Evolutionary conservation across 2,888 invertebrate species (phyloP).

Genomic region (Oligia strigilis): DNA sequence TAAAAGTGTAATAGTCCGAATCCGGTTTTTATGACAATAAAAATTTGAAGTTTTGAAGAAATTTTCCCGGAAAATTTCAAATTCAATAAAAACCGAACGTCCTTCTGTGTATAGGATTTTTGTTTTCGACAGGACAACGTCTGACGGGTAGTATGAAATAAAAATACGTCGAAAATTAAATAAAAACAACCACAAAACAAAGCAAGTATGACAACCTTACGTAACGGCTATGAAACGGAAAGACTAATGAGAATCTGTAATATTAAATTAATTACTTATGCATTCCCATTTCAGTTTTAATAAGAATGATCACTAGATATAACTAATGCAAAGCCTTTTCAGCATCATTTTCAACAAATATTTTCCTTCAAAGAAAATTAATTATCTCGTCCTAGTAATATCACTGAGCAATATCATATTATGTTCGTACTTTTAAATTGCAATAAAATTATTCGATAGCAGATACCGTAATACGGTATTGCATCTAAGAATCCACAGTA

Average conservation of each 20-base stretch:
- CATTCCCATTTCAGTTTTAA: slow-evolving; percentile 12
- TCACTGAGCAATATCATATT: not conserved
- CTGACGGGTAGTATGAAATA: slow-evolving; percentile 9
- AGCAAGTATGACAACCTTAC: not conserved
- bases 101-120: too few relatives aligned
- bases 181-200: slow-evolving; percentile 12
- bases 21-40: too few relatives aligned
- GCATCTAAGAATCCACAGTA: not conserved
- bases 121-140: not conserved
- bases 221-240: not conserved
- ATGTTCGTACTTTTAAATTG: slow-evolving; percentile 6
- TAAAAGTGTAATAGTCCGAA: too few relatives aligned
- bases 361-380: not conserved
- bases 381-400: not conserved
- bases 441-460: not conserved
- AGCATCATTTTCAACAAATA: not conserved
- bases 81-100: not conserved
- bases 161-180: slow-evolving; percentile 1
- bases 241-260: slow-evolving; percentile 4
- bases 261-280: slow-evolving; percentile 6
- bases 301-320: not conserved
- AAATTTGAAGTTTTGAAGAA: rapidly evolving
- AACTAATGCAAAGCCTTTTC: not conserved
- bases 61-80: too few relatives aligned
- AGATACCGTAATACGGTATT: not conserved